Base-by-base conservation (phyloP, 2,888 invertebrate species). In the Falcaria lacertinaria region DNA sequence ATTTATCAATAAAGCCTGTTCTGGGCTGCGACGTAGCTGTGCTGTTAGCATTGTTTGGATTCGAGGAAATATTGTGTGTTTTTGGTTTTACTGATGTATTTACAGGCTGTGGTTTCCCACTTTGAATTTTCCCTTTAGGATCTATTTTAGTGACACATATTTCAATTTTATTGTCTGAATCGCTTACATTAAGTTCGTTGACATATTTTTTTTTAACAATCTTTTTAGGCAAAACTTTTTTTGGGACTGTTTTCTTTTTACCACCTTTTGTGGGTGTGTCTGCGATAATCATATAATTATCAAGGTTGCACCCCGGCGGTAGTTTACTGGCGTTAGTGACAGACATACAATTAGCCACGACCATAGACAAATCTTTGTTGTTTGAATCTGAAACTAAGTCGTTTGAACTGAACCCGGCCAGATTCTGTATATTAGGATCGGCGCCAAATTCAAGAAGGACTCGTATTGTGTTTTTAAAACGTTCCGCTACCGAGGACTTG, bases 361-460 rank as follows among this genome's bases (percentile, higher is more conserved):
- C 40, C 56, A 73, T 64, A 0, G 80, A 80, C 0, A 87, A 34
- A 0, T 75, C 70, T 0, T 52, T 43, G 1, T 73, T 69, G 13
- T 66, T 74, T 35, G 80, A 69, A 38, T 91, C 91, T 5, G 75
- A 71, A 0, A 91, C 66, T 0, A 91, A 64, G 0, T 74, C 68
- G 40, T 84, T 85, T 0, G 90, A 83, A 34, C 73, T 88, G 0
- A 71, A 69, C 0, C 90, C 90, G 0, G 79, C 75, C 39, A 82
- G 75, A 46, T 91, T 91, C 2, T 79, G 69, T n/a, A 83, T 62
- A 44, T 63, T 57, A 0, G 90, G 85, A 19, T 90, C 79, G 0
- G 90, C 90, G 3, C 82, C 80, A 33, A 75, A 47, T n/a, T 80
- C 69, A 0, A 91, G 46, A 1, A 91, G 46, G 0, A 71, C 48